Conservation (phyloP, 2,888 invertebrate genomes). For the Sinotaia quadrata region DNA sequence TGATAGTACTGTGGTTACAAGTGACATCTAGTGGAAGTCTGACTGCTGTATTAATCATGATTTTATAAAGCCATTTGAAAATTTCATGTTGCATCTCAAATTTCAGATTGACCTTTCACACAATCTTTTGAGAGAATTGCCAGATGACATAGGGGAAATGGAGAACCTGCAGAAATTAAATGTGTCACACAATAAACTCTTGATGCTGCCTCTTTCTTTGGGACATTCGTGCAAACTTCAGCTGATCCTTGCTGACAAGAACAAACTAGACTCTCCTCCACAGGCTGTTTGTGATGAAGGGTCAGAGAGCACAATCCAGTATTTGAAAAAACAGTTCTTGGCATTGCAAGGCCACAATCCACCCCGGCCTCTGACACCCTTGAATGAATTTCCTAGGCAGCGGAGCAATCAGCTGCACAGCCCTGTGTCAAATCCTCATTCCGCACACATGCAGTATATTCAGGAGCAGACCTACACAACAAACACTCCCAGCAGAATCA, state of each 20-base stretch:
- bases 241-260: conserved; percentile 63
- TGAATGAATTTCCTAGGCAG: conserved; percentile 66
- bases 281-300: conserved; percentile 67
- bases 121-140: conserved; percentile 64
- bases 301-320: conserved; percentile 60
- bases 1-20: no score
- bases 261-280: conserved; percentile 64
- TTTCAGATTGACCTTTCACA: conserved; percentile 63
- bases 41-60: no score
- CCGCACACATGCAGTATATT: conserved; percentile 69
- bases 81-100: not conserved
- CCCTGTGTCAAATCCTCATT: conserved; percentile 67
- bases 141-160: conserved; percentile 66
- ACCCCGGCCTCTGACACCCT: conserved; percentile 34
- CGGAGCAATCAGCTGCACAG: conserved; percentile 67
- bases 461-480: conserved; percentile 70
- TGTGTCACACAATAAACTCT: conserved; percentile 66
- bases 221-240: conserved; percentile 55
- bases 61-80: no score
- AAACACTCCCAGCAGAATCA: conserved; percentile 68
- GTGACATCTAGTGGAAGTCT: no score
- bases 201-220: conserved; percentile 63
- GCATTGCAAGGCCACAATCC: conserved; percentile 23
- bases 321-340: conserved; percentile 52
- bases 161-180: conserved; percentile 65